Base-by-base conservation (phyloP, 2,113 vertebrate species). In the Actenoides hombroni region DNA sequence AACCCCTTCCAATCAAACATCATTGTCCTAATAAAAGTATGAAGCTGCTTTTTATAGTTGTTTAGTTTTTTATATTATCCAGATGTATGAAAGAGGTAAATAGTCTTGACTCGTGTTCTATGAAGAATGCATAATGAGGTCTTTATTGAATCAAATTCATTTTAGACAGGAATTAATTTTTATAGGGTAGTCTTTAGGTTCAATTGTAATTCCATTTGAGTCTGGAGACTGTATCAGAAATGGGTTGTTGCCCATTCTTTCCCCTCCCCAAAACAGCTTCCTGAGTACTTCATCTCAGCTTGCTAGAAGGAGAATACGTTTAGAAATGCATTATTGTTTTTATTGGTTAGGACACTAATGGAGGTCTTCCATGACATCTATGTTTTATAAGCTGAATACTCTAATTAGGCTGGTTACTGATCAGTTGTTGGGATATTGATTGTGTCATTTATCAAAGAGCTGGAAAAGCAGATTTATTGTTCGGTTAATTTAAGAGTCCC, bases 311-410 rank as follows among this genome's bases (percentile, higher is more conserved):
- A 91, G 92, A 96, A 80, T 97, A 92, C 56, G 92, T 98, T 98
- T 98, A 96, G 97, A 98, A 98, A 98, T 94, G 97, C 97, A 98
- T 98, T 98, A 98, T 98, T 95, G 97, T 93, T 98, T 98, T 98
- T 98, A 98, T 98, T 98, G 97, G 96, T 88, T 94, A 81, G 95
- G 98, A 98, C 98, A 96, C 98, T 98, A 98, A 98, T 98, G 98
- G 98, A 98, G 89, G 96, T 94, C 92, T 97, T 96, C 95, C 95
- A 88, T 82, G 96, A 98, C 97, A 98, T 97, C 96, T 98, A 96
- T 98, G 94, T 98, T 98, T 98, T 98, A 98, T 97, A 98, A 98
- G 96, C 98, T 97, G 97, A 97, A 98, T 97, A 93, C 97, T 98
- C 94, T 98, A 98, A 98, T 98, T 98, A 98, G 93, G 76, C 89